Percentiles rank a stretch among this genome's conserved stretches.
phyloP scores from a whole-genome alignment of 2,888 invertebrate species.

The Cantharis rufa region DNA sequence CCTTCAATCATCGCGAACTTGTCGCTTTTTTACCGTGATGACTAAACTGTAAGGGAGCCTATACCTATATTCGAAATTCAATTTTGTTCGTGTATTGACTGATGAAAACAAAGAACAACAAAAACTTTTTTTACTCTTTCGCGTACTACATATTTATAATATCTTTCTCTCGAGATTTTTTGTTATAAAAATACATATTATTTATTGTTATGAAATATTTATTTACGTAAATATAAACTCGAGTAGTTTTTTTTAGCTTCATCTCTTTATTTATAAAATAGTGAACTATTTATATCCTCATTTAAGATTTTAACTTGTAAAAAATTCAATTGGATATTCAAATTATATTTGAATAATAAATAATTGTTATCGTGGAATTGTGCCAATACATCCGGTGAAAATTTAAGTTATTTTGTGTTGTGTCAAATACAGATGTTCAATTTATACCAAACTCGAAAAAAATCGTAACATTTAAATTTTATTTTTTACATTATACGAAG shows the following conservation, averaged over 20 bases:
- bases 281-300: not conserved
- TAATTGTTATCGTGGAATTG: not conserved
- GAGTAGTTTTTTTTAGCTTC: not conserved
- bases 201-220: not conserved
- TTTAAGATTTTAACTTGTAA: not conserved
- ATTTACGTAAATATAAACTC: not conserved
- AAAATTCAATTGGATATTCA: not conserved
- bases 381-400: not conserved
- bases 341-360: not conserved
- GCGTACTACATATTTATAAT: not conserved
- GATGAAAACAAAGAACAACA: not conserved
- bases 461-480: not conserved
- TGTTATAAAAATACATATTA: not conserved
- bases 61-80: not conserved
- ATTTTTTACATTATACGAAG: not conserved
- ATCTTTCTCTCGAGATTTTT: not conserved
- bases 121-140: not conserved
- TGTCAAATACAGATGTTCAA: not conserved
- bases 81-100: not conserved
- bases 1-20: too few species aligned
- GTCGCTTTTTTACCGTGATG: too few species aligned
- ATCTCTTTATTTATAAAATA: not conserved
- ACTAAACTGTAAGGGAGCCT: too few species aligned
- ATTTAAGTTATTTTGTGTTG: not conserved
- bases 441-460: not conserved